Conservation (phyloP, 2,113 vertebrate species). For the Phalacrocorax carbo region DNA sequence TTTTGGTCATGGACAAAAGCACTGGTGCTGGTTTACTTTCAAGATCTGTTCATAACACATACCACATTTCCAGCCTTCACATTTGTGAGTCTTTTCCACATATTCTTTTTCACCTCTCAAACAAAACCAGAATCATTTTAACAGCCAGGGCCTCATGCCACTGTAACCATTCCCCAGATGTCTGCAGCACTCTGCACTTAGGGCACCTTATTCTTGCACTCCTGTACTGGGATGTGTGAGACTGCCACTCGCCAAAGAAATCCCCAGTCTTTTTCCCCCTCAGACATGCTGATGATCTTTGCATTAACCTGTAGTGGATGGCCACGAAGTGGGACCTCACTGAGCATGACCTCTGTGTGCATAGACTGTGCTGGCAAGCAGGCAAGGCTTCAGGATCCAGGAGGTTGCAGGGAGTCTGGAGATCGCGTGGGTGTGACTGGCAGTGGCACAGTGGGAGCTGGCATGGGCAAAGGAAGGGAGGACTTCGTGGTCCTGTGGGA, state of each 20-base stretch:
- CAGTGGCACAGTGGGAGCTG: fast-evolving
- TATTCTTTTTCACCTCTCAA: not conserved
- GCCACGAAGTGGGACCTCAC: not conserved
- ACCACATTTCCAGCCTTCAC: not conserved
- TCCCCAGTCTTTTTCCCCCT: not conserved
- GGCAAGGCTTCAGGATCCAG: not conserved
- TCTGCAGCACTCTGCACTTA: not conserved
- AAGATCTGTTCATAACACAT: not conserved
- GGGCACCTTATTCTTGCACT: not conserved
- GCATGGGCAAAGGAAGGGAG: not conserved
- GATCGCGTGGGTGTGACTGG: fast-evolving
- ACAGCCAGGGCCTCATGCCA: not conserved
- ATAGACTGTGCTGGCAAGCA: not conserved
- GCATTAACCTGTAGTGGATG: fast-evolving
- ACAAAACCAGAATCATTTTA: not conserved
- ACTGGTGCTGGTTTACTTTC: not conserved
- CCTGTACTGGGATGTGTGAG: not conserved
- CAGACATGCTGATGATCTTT: not conserved
- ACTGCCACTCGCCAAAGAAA: not conserved
- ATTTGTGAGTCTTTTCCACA: not conserved
- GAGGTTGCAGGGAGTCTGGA: fast-evolving
- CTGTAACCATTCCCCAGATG: not conserved
- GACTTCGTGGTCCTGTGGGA: not conserved
- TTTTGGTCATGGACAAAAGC: not conserved
- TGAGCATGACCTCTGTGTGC: fast-evolving